Evolutionary conservation across 2,888 invertebrate genomes (phyloP), one percentile per base, ranked within the genome.

Genomic region (Sesia apiformis): DNA sequence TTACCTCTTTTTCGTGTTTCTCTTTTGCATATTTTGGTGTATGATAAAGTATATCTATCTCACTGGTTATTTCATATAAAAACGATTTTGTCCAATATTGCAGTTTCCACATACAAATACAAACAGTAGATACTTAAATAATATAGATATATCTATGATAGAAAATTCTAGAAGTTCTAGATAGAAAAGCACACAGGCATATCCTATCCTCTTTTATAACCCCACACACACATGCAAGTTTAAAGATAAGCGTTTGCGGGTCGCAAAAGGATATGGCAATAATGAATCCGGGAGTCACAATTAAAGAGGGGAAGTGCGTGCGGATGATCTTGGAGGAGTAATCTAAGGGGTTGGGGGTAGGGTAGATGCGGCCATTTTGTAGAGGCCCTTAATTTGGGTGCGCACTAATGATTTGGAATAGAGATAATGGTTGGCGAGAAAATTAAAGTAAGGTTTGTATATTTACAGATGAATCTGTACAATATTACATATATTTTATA

Each of bases 231-330:
- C 51, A 42, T 43, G 40, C 6, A 66, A 63, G 63, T 69, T 70
- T 67, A 78, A 82, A 87, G 87, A 88, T 88, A 87, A 88, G 81
- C 70, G 62, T 58, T 65, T 81, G 68, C 78, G 83, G 84, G 82
- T 80, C 72, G 77, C 70, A 65, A 77, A 81, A 84, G 84, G 84
- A 84, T 81, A 81, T 78, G 74, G 78, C 76, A 76, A 79, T 88
- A 88, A 89, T 87, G 86, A 87, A 77, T 78, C 84, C 79, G 84
- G 80, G 81, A 76, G 74, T 80, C 81, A 83, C 88, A 87, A 88
- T 89, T 88, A 87, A 74, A 81, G 70, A 80, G 86, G 87, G 86
- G 85, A 87, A 84, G 84, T 86, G 74, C 78, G 86, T 80, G 65
- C 76, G 74, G 78, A 73, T 76, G 85, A 88, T 89, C 89, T 89